Percentiles rank a stretch among this genome's conserved stretches.
Evolutionary conservation across 2,113 vertebrate species (phyloP).

Genomic region (Galeopterus variegatus): DNA sequence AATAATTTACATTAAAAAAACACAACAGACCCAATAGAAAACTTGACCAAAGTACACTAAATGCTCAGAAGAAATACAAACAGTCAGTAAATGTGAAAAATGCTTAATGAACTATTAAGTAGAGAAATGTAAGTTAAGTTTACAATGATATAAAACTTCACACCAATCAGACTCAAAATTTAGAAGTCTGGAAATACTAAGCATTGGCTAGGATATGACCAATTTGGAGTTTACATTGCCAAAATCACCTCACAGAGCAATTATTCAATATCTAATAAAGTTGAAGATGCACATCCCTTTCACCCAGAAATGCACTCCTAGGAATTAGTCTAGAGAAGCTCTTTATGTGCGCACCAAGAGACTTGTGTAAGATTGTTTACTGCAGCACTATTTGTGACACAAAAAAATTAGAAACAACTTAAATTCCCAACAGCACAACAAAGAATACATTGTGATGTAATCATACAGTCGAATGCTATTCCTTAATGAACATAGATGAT

Average conservation of each 20-base stretch:
- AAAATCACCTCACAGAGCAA: not conserved
- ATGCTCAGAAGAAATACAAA: not conserved
- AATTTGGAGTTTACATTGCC: not conserved
- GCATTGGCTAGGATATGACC: not conserved
- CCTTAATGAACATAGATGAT: not conserved
- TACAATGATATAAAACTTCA: not conserved
- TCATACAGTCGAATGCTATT: too few relatives aligned
- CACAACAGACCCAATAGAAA: not conserved
- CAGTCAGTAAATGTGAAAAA: not conserved
- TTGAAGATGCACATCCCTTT: too few relatives aligned
- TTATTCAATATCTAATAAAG: not conserved
- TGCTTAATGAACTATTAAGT: too few relatives aligned
- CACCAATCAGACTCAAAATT: not conserved
- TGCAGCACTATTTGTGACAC: not conserved
- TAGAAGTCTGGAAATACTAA: not conserved
- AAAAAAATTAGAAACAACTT: not conserved
- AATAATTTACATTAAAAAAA: not conserved
- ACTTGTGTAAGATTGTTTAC: not conserved
- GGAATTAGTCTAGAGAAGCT: not conserved
- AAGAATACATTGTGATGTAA: not conserved
- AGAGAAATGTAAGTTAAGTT: not conserved
- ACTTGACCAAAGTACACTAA: not conserved
- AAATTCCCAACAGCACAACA: not conserved
- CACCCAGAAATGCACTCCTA: not conserved
- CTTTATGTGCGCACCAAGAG: rapidly evolving